Evolutionary conservation across 2,113 vertebrate genomes (phyloP).

Genomic region (Gymnobelideus leadbeateri): DNA sequence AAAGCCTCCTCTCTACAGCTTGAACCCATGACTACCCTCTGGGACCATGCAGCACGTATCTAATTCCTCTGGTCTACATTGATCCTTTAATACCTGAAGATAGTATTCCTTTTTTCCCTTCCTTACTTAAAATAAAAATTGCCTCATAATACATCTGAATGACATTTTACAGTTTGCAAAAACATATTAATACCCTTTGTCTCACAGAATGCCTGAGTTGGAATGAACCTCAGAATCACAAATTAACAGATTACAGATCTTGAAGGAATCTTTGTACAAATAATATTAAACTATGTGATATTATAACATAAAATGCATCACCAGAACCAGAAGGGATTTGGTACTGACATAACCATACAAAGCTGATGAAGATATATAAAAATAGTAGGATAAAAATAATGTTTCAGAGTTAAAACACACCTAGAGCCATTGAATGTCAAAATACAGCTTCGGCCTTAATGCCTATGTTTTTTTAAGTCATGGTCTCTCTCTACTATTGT

Average conservation of each 20-base stretch:
- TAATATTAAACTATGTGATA: background rate
- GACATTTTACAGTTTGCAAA: background rate
- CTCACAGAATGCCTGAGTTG: background rate
- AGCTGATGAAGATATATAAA: background rate
- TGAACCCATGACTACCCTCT: background rate
- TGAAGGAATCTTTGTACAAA: background rate
- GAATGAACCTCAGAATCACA: background rate
- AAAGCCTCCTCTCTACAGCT: background rate
- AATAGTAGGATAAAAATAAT: background rate
- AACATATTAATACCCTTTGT: background rate
- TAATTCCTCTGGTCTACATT: background rate
- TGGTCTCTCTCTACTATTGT: background rate
- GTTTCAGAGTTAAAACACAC: background rate
- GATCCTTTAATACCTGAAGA: background rate
- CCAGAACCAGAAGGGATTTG: background rate
- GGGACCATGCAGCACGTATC: background rate
- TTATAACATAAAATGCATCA: background rate
- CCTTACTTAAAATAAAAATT: background rate
- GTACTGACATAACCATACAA: background rate
- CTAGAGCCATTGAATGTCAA: background rate
- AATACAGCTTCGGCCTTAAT: background rate
- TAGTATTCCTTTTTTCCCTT: background rate
- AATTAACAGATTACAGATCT: background rate
- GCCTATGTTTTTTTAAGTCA: background rate
- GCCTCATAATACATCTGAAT: background rate